Evolutionary conservation across 2,797 vertebrate genomes (phyloP), one percentile per base, ranked within the genome.

Genomic region (Pseudochirops cupreus): DNA sequence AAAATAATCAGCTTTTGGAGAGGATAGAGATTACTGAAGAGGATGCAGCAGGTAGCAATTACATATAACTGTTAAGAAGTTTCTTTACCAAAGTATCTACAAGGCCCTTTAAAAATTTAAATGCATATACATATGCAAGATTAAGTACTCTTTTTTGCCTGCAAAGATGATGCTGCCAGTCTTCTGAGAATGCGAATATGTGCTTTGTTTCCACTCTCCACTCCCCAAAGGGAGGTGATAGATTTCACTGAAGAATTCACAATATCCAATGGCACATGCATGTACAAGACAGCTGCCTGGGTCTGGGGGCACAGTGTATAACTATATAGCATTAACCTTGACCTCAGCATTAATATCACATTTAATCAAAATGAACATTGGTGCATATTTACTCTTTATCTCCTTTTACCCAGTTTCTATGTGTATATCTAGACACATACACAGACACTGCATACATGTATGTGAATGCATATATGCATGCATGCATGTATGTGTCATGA

Each of bases 1-100:
- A 1, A 29, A 74, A 14, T 62, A 74, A 92, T 53, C 87, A 94
- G 14, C 89, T 96, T 82, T 93, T 55, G 56, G 21, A 94, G 94
- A 96, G 46, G 52, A 59, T 92, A 95, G 56, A 24, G 12, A 92
- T 89, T 93, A 94, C 31, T 3, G 24, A 87, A 26, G 7, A 87
- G 3, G 24, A 50, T 87, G 39, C 10, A 87, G 39, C 21, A 87
- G 74, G 39, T 87, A 87, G 39, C 39, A 87, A 87, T 87, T 87
- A 46, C 24, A 50, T 50, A 26, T 87, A 50, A 50, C 74, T 87
- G 21, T 46, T 46, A 87, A 3, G 74, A 50, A 50, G 24, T 87
- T 87, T 82, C 39, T 87, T 87, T 87, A 26, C 39, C 74, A 87
- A 87, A 50, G 74, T 24, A 87, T 87, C 74, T 87, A 46, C 21